These are phyloP conservation scores for Pheosia tremula DNA, from an alignment of 2,888 invertebrate genomes.

Conservation along the genomic window DNA sequence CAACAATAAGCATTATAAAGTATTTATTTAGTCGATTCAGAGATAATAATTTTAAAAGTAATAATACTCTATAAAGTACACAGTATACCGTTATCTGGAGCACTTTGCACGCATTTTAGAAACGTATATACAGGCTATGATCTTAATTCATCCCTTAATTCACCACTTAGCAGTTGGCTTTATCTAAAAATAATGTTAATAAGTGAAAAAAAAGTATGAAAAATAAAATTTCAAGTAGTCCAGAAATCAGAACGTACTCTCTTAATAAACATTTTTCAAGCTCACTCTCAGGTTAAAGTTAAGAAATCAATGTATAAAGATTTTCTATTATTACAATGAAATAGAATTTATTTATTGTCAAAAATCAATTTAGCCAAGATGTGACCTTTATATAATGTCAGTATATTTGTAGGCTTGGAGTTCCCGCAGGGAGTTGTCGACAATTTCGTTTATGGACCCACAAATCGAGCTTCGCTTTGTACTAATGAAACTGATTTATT, in stretches of 20 bases:
- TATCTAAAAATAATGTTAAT: background rate
- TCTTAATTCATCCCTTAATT: slow-evolving; percentile 30
- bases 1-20: slow-evolving; percentile 12
- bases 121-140: slow-evolving; percentile 29
- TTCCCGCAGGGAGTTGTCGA: background rate
- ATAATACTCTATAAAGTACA: slow-evolving; percentile 21
- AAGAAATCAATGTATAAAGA: background rate
- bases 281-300: too few species aligned
- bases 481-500: too few species aligned
- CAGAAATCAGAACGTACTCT: too few species aligned
- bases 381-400: slow-evolving; percentile 5
- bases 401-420: slow-evolving; percentile 3
- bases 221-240: background rate
- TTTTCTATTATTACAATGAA: background rate
- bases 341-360: slow-evolving; percentile 3
- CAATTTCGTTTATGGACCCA: background rate
- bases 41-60: slow-evolving; percentile 24
- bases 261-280: too few species aligned
- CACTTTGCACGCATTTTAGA: slow-evolving; percentile 30
- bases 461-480: background rate
- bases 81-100: slow-evolving; percentile 17
- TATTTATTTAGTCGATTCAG: slow-evolving; percentile 21
- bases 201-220: background rate
- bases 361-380: slow-evolving; percentile 1
- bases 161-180: slow-evolving; percentile 11